A percentile compares a stretch with the other conserved stretches of the same genome.
phyloP scores from a whole-genome alignment of 2,888 invertebrate species.

The Leptinotarsa haldemani region DNA sequence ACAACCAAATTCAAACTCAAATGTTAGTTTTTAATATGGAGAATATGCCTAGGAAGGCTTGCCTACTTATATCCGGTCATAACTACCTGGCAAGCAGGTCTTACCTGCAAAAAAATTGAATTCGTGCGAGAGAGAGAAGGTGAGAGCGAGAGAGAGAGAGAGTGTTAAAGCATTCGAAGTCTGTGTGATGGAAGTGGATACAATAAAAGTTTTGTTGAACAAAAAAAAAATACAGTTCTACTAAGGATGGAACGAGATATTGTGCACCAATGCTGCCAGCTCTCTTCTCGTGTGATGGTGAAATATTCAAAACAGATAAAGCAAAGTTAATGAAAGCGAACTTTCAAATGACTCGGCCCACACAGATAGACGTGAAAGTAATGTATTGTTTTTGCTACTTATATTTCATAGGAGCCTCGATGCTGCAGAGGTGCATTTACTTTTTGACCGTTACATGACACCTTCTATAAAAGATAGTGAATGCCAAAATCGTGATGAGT shows the following conservation, averaged over 20 bases:
- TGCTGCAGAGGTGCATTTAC: slow-evolving; percentile 52
- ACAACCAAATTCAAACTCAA: no score
- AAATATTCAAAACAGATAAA: slow-evolving; percentile 38
- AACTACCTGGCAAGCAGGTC: no score
- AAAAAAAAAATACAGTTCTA: slow-evolving; percentile 42
- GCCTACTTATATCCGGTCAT: no score
- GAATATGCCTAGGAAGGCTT: no score
- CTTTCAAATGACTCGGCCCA: no score
- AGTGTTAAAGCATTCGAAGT: no score
- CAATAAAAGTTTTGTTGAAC: slow-evolving; percentile 41
- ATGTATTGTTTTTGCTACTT: slow-evolving; percentile 18
- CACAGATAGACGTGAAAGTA: no score
- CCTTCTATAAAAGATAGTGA: slow-evolving; percentile 56
- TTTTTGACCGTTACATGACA: slow-evolving; percentile 56
- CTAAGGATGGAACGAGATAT: slow-evolving; percentile 49
- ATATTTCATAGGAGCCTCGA: slow-evolving; percentile 45
- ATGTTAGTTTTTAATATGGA: no score
- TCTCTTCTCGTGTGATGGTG: slow-evolving; percentile 32
- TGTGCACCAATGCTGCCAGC: slow-evolving; percentile 33
- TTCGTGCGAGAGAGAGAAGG: no score
- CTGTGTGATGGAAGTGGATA: slow-evolving; percentile 52
- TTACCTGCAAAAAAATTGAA: no score
- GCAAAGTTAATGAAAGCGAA: slow-evolving; percentile 8
- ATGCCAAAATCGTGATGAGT: slow-evolving; percentile 48
- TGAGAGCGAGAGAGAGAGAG: no score